Conservation (phyloP, 2,797 vertebrate genomes). For the Streptopelia turtur region DNA sequence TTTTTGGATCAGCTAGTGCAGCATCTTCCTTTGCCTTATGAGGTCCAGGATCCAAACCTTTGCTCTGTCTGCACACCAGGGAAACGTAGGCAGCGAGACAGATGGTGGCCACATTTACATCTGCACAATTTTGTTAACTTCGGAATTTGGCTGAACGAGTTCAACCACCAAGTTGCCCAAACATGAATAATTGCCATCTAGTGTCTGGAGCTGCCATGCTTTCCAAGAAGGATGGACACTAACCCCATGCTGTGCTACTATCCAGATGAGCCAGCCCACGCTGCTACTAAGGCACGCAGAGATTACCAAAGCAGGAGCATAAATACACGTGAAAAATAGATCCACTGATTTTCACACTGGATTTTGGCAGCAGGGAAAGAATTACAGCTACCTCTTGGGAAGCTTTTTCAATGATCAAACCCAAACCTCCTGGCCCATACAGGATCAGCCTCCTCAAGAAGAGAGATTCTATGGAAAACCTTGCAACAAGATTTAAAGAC, state of each 20-base stretch:
- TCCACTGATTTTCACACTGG: not conserved
- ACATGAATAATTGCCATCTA: not conserved
- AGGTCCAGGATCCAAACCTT: fast-evolving
- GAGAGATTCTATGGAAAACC: not conserved
- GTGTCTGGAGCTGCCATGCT: not conserved
- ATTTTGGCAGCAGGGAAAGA: not conserved
- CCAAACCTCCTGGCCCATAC: not conserved
- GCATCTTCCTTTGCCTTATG: not conserved
- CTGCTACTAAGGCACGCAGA: not conserved
- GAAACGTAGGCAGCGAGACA: not conserved
- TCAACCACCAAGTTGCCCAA: not conserved
- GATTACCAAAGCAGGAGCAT: not conserved
- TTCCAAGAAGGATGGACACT: not conserved
- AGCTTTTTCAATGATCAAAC: not conserved
- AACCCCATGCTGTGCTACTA: not conserved
- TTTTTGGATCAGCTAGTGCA: not conserved
- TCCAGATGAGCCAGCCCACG: not conserved
- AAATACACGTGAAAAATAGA: not conserved
- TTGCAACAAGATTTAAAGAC: not conserved
- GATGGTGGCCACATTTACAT: not conserved
- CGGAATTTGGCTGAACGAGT: not conserved
- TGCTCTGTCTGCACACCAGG: not conserved
- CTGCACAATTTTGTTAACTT: not conserved
- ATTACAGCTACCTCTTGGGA: not conserved
- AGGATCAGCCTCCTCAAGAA: not conserved